Evolutionary conservation across 1,140 invertebrate species (phyloP), one percentile per base, ranked within the genome.

Genomic region (Drosophila pachea): DNA sequence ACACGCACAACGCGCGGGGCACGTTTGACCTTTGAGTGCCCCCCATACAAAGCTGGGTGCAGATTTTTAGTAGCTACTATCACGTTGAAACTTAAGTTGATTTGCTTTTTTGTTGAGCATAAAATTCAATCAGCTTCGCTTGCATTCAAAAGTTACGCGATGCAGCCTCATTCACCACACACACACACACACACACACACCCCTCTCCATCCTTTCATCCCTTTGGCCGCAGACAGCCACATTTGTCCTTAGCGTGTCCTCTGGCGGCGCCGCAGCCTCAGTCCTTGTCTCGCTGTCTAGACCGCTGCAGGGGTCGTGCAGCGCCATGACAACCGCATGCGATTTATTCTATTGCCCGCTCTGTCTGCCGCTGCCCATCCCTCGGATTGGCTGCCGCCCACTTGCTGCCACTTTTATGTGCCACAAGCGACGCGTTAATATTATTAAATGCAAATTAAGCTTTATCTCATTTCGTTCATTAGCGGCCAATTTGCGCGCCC

Each of bases 401-500:
- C 4, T 53, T 32, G 48, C 45, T 45, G 38, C 33, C 58, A 54
- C 35, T 61, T 67, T 43, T 52, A 52, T 22, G 56, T 42, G 56
- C 42, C 33, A 35, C 61, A 70, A 73, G 61, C 52, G 42, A 71
- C 54, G 73, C 81, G 74, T 81, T 86, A 86, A 86, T 86, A 81
- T 86, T 81, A 86, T 86, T 86, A 86, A 86, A 86, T 86, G 81
- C 81, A 86, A 86, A 86, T 86, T 86, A 81, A 86, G 81, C 81
- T 86, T 86, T 86, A 86, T 86, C 77, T 83, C 70, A 75, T 86
- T 86, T 86, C 68, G 73, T 86, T 86, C 81, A 86, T 86, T 86
- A 86, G 81, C 74, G 71, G 74, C 74, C 75, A 86, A 86, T 81
- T 81, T 77, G 65, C 76, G 69, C 61, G 50, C 56, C 38, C 56